Evolutionary conservation across 1,140 invertebrate species (phyloP), one percentile per base, ranked within the genome.

Genomic region (Drosophila athabasca): DNA sequence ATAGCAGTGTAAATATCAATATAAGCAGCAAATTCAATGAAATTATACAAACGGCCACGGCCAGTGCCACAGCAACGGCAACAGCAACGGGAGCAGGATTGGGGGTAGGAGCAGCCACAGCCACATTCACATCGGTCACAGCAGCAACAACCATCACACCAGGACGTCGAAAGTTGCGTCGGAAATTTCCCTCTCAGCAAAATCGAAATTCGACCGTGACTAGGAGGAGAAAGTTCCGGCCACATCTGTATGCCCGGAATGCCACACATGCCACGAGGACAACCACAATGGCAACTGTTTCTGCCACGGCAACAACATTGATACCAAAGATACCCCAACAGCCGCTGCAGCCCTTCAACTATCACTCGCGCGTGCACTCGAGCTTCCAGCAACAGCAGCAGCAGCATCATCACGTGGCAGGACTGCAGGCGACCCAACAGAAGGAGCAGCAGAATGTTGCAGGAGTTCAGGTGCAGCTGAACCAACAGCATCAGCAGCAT

Each of bases 1-100:
- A 90, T 90, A 90, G 84, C 77, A 90, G 89, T 90, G 84, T 89
- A 84, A 89, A 89, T 89, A 90, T 89, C 76, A 89, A 84, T 77
- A 65, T 84, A 77, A 88, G 74, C 85, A 88, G 67, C 39, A 80
- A 81, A 77, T 84, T 89, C 85, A 89, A 89, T 81, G 89, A 91
- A 89, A 90, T 89, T 80, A 80, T 90, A 62, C 79, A 83, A 69
- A 90, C 66, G 24, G 82, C 81, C 43, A 74, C 73, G 43, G 81
- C 87, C 15, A 72, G 66, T 45, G 62, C 81, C 22, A 62, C 54
- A 9, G 80, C 60, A 48, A 53, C 60, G 41, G 26, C 60, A 49
- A 53, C 60, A 31, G 26, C 55, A 4, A 24, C 65, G 49, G 51
- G 54, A 39, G 50, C 58, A 49, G 44, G 54, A 62, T 52, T 64